These are phyloP conservation scores for Hemicrepidius hirtus DNA, from an alignment of 2,888 invertebrate genomes.

Conservation along the genomic window DNA sequence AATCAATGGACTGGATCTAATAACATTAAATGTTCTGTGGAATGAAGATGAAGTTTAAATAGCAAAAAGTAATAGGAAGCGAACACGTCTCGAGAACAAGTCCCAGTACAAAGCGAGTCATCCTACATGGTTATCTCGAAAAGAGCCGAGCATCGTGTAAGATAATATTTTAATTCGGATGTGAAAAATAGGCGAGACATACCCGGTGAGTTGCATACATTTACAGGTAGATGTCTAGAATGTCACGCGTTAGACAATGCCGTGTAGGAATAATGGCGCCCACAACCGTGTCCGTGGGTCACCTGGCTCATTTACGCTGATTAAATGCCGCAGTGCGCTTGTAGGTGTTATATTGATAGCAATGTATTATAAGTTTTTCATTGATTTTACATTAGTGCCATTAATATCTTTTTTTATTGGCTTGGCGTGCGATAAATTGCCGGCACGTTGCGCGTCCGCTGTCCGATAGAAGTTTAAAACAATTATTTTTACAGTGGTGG, in stretches of 20 bases:
- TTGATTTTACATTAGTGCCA: slow-evolving; percentile 51
- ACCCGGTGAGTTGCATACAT: slow-evolving; percentile 58
- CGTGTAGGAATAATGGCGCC: slow-evolving; percentile 54
- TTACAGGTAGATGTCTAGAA: slow-evolving; percentile 53
- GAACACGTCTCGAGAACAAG: slow-evolving; percentile 45
- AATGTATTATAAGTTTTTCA: slow-evolving; percentile 47
- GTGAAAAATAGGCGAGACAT: slow-evolving; percentile 60
- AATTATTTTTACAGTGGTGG: slow-evolving; percentile 4
- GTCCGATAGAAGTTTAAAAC: background rate
- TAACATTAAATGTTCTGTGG: too few relatives aligned
- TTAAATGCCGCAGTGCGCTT: slow-evolving; percentile 52
- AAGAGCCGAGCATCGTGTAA: slow-evolving; percentile 57
- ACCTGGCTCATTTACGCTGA: slow-evolving; percentile 56
- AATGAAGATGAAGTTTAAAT: too few relatives aligned
- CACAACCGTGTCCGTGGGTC: slow-evolving; percentile 52
- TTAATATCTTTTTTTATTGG: slow-evolving; percentile 48
- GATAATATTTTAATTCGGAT: slow-evolving; percentile 61
- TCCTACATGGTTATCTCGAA: slow-evolving; percentile 50
- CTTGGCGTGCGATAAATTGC: slow-evolving; percentile 41
- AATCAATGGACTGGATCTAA: too few relatives aligned
- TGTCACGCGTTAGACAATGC: slow-evolving; percentile 54
- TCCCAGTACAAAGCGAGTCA: slow-evolving; percentile 50
- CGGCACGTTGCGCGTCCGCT: slow-evolving; percentile 18
- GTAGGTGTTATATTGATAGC: slow-evolving; percentile 52
- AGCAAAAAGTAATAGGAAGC: slow-evolving; percentile 43